Evolutionary conservation across 2,113 vertebrate genomes (phyloP).

Genomic region (Barbus barbus): DNA sequence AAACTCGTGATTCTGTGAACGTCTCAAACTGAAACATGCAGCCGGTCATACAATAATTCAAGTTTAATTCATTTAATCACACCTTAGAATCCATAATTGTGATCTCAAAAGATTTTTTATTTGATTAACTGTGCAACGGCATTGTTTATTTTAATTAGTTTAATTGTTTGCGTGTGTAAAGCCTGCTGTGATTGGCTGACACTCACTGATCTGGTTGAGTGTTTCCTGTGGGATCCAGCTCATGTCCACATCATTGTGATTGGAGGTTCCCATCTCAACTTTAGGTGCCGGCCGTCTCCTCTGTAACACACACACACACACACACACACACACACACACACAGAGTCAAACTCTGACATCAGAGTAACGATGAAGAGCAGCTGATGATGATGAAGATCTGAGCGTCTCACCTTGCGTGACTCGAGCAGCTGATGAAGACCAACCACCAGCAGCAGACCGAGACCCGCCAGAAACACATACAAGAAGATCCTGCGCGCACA

Average conservation of each 20-base stretch:
- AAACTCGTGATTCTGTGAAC: too few species aligned
- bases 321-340: neutral
- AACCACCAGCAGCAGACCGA: conserved; percentile 87
- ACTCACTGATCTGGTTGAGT: conserved; percentile 98
- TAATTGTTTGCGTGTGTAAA: neutral
- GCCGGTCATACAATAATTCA: too few species aligned
- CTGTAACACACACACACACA: conserved; percentile 66
- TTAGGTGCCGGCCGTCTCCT: conserved; percentile 90
- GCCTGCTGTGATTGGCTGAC: neutral
- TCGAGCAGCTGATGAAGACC: conserved; percentile 95
- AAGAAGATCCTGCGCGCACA: conserved; percentile 86
- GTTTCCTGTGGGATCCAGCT: conserved; percentile 99
- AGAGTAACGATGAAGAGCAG: neutral
- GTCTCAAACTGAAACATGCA: too few species aligned
- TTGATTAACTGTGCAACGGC: neutral
- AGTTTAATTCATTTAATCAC: too few species aligned
- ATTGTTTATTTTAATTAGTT: neutral
- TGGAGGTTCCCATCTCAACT: conserved; percentile 95
- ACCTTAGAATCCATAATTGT: too few species aligned
- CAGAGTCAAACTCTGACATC: too few species aligned
- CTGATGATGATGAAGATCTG: neutral
- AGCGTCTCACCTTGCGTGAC: conserved; percentile 88
- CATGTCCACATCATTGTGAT: conserved; percentile 95
- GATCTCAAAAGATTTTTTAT: too few species aligned
- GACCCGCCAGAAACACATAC: conserved; percentile 95